phyloP scores from a whole-genome alignment of 2,888 invertebrate species.

The Callinectes sapidus region DNA sequence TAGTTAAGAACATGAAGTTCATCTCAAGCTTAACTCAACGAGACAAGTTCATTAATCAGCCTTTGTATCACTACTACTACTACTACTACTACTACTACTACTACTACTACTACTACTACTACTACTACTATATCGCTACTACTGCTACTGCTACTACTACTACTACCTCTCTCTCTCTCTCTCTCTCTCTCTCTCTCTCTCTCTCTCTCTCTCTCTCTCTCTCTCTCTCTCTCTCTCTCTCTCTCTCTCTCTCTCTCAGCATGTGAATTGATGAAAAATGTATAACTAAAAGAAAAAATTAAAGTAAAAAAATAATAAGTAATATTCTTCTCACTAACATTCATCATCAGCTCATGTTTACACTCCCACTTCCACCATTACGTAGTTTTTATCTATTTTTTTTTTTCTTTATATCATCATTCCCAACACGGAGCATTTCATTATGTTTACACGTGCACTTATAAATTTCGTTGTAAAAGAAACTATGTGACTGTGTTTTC shows the following conservation, averaged over 20 bases:
- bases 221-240: not conserved
- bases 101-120: not conserved
- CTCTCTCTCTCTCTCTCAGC: not conserved
- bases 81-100: not conserved
- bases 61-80: not conserved
- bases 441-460: too few species aligned
- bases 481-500: too few species aligned
- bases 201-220: constrained; percentile 39
- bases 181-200: constrained; percentile 36
- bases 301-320: too few species aligned
- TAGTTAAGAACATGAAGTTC: not conserved
- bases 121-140: not conserved
- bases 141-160: not conserved
- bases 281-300: too few species aligned
- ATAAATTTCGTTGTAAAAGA: too few species aligned
- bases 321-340: too few species aligned
- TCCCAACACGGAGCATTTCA: too few species aligned
- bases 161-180: not conserved
- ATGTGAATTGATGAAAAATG: too few species aligned
- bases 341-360: too few species aligned
- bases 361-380: too few species aligned
- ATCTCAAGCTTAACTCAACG: not conserved
- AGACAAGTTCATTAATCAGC: not conserved
- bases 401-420: too few species aligned
- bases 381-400: too few species aligned